These are phyloP conservation scores for Enteromius mattozi DNA, from an alignment of 2,797 vertebrate genomes.

Conservation along the genomic window DNA sequence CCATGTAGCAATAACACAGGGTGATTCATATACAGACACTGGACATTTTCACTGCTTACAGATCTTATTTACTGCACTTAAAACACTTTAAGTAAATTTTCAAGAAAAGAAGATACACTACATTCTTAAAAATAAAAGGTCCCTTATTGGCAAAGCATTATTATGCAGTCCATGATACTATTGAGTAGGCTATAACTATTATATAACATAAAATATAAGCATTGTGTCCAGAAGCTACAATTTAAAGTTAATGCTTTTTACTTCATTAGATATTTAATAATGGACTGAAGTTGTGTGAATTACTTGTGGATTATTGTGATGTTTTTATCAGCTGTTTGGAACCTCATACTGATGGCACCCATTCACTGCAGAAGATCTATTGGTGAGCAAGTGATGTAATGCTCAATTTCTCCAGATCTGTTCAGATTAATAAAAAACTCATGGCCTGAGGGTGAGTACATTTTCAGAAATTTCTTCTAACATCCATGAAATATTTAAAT, in stretches of 20 bases:
- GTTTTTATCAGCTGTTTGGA: neutral
- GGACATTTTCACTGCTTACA: neutral
- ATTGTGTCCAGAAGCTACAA: neutral
- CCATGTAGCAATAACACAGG: neutral
- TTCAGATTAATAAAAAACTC: neutral
- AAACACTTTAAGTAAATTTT: neutral
- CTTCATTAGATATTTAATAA: neutral
- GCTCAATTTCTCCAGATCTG: neutral
- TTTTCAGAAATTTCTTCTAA: neutral
- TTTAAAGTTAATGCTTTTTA: neutral
- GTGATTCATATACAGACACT: neutral
- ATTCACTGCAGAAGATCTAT: neutral
- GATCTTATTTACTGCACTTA: neutral
- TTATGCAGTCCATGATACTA: neutral
- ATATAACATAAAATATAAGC: neutral
- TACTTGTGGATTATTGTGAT: neutral
- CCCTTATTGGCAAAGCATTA: neutral
- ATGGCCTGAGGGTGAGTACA: neutral
- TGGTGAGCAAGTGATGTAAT: neutral
- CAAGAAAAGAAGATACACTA: neutral
- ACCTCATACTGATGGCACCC: neutral
- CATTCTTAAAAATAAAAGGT: neutral
- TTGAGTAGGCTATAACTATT: neutral
- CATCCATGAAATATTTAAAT: neutral
- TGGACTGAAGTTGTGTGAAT: neutral